Base-by-base conservation (phyloP, 2,888 invertebrate species). In the Embidobia sp. region DNA sequence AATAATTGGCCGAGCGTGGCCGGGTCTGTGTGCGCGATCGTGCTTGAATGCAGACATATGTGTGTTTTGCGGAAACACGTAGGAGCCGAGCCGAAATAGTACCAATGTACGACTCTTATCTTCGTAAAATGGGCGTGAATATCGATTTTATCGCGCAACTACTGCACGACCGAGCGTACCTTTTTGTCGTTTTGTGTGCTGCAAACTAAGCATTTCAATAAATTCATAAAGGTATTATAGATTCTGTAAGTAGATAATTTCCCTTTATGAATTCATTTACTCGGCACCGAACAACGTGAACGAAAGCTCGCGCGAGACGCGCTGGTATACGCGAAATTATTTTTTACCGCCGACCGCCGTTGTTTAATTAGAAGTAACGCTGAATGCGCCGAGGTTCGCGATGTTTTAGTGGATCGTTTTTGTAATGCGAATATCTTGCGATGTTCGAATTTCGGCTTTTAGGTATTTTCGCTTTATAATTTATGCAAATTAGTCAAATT, bases 71-170 rank as follows among this genome's bases (percentile, higher is more conserved):
- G 42, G 69, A 75, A 69, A 75, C 57, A 69, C 69, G 44, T 63
- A 63, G 22, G 26, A 69, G 33, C 57, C 42, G 57, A 59, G 66
- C 66, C 59, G 61, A 74, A 74, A 67, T 53, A 67, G 51, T 40
- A 64, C 64, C 64, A 59, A 64, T 64, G 70, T 57, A 76, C 57
- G 69, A 75, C 69, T 69, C 69, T 76, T 76, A 76, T 69, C 69
- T 76, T 46, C 40, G 27, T 55, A 51, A 64, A 76, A 76, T 64
- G 75, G 57, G 75, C 63, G 75, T 64, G 69, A 76, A 69, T 76
- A 76, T 76, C 69, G 75, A 76, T 76, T 76, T 76, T 76, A 76
- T 76, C 69, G 69, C 51, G 40, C 75, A 49, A 55, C 61, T 55
- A 64, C 63, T 44, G 69, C 63, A 64, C 69, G 55, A 63, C 48